phyloP scores from a whole-genome alignment of 2,888 invertebrate genomes.

The Tetrapedia diversipes region DNA sequence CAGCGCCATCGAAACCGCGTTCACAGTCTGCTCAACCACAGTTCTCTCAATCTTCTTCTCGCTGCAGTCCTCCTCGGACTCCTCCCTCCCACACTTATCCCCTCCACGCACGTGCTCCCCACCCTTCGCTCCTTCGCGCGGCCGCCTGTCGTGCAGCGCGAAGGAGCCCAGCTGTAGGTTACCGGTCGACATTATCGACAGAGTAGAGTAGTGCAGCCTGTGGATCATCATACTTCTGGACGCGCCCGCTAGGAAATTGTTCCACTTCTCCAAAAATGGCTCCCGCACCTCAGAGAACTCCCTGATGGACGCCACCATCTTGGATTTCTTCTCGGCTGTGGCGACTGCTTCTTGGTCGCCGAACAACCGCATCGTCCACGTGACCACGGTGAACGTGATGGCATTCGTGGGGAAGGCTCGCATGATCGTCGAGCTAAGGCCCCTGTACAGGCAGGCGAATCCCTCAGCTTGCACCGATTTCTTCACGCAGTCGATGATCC shows the following conservation, averaged over 20 bases:
- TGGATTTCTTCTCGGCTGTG: background rate
- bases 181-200: constrained; percentile 18
- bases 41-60: constrained; percentile 25
- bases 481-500: constrained; percentile 89
- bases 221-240: constrained; percentile 18
- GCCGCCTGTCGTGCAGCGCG: background rate
- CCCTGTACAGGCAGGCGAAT: constrained; percentile 88
- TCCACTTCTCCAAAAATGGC: constrained; percentile 44
- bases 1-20: constrained; percentile 16
- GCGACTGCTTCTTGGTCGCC: constrained; percentile 57
- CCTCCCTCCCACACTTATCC: background rate
- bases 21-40: constrained; percentile 14
- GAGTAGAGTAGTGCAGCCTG: constrained; percentile 35
- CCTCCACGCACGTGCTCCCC: background rate
- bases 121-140: background rate
- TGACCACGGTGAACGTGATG: constrained; percentile 94
- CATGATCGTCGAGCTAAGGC: constrained; percentile 90
- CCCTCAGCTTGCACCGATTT: constrained; percentile 90
- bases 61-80: background rate
- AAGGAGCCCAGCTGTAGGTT: background rate
- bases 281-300: constrained; percentile 18
- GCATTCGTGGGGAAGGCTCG: constrained; percentile 97
- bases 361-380: constrained; percentile 88
- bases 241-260: constrained; percentile 29
- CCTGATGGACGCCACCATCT: constrained; percentile 4